Conservation (phyloP, 2,113 vertebrate genomes). For the Tylochromis polylepis region DNA sequence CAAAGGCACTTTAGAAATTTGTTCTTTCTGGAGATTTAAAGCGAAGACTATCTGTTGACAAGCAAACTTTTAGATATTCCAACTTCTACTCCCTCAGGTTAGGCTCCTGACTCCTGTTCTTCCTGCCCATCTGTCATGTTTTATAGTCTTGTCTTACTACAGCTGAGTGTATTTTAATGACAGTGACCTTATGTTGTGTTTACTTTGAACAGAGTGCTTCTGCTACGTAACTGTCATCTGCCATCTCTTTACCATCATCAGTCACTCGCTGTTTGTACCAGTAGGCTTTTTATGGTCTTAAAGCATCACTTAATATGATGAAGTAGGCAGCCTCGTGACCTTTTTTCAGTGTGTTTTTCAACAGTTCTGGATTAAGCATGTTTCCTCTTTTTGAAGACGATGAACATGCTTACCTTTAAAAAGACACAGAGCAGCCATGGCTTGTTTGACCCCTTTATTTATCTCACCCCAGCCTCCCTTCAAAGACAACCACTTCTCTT, state of each 20-base stretch:
- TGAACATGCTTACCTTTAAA: not conserved
- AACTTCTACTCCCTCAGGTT: not conserved
- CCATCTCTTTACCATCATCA: constrained; percentile 25
- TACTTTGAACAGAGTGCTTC: constrained; percentile 27
- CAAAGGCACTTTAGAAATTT: not conserved
- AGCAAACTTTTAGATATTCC: not conserved
- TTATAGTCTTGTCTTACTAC: not conserved
- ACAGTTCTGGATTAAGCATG: constrained; percentile 5
- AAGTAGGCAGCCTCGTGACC: not conserved
- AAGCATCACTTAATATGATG: constrained; percentile 13
- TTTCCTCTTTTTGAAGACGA: constrained; percentile 8
- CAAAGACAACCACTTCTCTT: not conserved
- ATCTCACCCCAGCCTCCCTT: not conserved
- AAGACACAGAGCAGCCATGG: not conserved
- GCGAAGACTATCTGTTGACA: not conserved
- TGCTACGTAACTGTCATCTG: not conserved
- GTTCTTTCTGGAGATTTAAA: not conserved
- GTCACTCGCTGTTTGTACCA: constrained; percentile 29
- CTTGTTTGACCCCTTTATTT: not conserved
- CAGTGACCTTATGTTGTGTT: constrained; percentile 33
- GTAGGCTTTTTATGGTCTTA: not conserved
- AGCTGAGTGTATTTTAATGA: constrained; percentile 45
- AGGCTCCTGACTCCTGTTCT: not conserved
- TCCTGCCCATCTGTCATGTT: not conserved
- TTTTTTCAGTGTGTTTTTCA: constrained; percentile 25